Conservation (phyloP, 2,113 vertebrate species). For the Grammomys surdaster region DNA sequence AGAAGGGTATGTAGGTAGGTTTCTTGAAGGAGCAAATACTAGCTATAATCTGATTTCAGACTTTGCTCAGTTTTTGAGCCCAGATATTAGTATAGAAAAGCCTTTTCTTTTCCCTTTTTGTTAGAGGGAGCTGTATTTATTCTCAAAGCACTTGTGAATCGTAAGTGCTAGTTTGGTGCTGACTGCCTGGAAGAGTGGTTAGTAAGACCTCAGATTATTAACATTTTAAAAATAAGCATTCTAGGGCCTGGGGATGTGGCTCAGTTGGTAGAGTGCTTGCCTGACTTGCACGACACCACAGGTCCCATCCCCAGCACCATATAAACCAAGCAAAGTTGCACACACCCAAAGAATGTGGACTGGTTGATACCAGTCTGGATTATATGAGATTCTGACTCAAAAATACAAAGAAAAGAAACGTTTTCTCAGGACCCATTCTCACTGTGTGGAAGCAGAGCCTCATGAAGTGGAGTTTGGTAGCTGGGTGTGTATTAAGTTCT, state of each 20-base stretch:
- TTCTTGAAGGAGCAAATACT: slow-evolving; percentile 49
- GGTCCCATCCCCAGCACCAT: neutral
- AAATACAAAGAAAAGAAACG: neutral
- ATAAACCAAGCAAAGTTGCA: neutral
- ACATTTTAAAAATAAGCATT: neutral
- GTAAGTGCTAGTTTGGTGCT: neutral
- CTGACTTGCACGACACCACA: neutral
- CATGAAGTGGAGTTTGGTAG: neutral
- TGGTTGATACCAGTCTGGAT: neutral
- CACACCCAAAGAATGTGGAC: neutral
- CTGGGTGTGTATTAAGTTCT: neutral
- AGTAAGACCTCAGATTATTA: neutral
- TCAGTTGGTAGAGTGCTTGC: neutral
- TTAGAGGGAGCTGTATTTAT: slow-evolving; percentile 11
- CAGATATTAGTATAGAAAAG: neutral
- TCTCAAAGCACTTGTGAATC: slow-evolving; percentile 45
- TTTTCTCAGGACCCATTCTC: neutral
- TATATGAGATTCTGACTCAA: neutral
- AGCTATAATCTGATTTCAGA: slow-evolving; percentile 45
- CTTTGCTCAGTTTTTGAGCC: slow-evolving; percentile 47
- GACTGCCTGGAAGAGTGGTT: neutral
- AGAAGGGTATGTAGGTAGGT: slow-evolving; percentile 48
- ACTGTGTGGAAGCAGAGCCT: neutral
- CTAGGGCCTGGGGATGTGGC: neutral
- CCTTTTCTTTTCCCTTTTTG: slow-evolving; percentile 24